Conservation (phyloP, 2,888 invertebrate genomes). For the Drosophila falleni region DNA sequence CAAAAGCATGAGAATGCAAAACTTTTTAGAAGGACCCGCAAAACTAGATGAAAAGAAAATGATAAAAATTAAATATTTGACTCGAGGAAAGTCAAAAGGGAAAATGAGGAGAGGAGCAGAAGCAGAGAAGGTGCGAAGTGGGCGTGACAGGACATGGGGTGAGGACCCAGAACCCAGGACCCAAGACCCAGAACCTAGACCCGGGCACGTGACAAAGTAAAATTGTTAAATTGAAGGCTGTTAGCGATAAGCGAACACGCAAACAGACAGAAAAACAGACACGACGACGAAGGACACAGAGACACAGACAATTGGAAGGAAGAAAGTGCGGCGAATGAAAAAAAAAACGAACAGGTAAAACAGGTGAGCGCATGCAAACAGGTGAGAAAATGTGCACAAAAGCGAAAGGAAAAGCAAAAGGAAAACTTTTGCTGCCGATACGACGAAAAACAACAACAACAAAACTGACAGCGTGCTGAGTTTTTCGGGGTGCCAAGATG, state of each 20-base stretch:
- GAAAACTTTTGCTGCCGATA: conserved; percentile 58
- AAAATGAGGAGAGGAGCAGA: neutral
- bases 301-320: conserved; percentile 1
- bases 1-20: conserved; percentile 2
- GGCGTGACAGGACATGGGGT: conserved; percentile 4
- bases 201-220: conserved; percentile 64
- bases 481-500: conserved; percentile 27
- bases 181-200: conserved; percentile 19
- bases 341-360: conserved; percentile 20
- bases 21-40: conserved; percentile 35
- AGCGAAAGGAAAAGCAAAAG: conserved; percentile 21
- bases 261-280: conserved; percentile 32
- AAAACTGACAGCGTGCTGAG: conserved; percentile 49
- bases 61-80: conserved; percentile 57
- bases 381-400: conserved; percentile 45
- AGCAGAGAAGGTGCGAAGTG: neutral
- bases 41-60: conserved; percentile 44
- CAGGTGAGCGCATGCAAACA: conserved; percentile 38
- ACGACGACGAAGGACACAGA: no score
- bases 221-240: conserved; percentile 68
- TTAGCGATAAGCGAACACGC: conserved; percentile 64
- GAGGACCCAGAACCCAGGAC: conserved; percentile 1
- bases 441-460: conserved; percentile 30
- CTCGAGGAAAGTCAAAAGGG: conserved; percentile 22
- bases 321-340: neutral